Evolutionary conservation across 1,140 invertebrate species (phyloP).

Genomic region (Hyphantria cunea): DNA sequence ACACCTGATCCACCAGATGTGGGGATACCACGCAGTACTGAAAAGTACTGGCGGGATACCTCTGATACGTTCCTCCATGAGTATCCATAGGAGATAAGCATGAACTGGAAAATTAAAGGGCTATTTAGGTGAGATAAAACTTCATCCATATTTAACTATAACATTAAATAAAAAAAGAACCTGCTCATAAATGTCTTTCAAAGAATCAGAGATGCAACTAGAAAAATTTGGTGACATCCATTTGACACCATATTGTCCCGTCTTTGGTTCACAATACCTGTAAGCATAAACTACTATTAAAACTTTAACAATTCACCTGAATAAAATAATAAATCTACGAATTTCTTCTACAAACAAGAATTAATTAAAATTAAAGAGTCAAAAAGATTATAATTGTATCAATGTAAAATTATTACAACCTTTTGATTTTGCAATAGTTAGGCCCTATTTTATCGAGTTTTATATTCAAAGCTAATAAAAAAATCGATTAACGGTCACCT

Average conservation of each 20-base stretch:
- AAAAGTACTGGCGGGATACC: conserved; percentile 77
- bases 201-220: conserved; percentile 85
- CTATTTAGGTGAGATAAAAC: no score
- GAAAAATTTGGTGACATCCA: conserved; percentile 90
- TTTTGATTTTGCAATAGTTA: no score
- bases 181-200: conserved; percentile 85
- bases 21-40: conserved; percentile 75
- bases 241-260: conserved; percentile 81
- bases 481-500: conserved; percentile 43
- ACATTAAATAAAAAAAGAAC: conserved; percentile 68
- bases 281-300: conserved; percentile 27
- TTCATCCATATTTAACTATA: no score
- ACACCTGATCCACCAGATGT: conserved; percentile 83
- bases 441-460: neutral
- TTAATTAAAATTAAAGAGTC: no score
- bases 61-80: conserved; percentile 82
- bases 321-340: no score
- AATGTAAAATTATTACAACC: no score
- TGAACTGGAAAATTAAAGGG: conserved; percentile 75
- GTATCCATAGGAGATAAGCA: conserved; percentile 84
- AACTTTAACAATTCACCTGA: no score
- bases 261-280: conserved; percentile 78
- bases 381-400: no score
- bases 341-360: no score
- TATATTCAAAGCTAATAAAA: neutral